Percentiles rank a stretch among this genome's conserved stretches.
Conservation (phyloP, 2,888 invertebrate genomes). For the Limnephilus marmoratus region DNA sequence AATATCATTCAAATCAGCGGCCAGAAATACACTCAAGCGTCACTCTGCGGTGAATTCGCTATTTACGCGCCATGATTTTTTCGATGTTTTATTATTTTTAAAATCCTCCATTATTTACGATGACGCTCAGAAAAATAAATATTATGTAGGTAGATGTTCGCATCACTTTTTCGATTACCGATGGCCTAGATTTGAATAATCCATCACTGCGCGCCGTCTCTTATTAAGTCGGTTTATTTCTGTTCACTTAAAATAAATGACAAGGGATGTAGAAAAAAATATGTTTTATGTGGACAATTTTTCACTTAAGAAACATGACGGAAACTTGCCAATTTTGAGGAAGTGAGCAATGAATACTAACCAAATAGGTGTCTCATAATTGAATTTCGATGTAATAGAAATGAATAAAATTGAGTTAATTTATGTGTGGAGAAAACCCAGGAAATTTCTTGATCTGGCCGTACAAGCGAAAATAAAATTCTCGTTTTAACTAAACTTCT, state of each 20-base stretch:
- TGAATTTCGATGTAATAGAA: not conserved
- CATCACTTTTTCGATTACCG: not conserved
- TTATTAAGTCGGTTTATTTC: not conserved
- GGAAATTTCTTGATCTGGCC: not conserved
- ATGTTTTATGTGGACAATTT: not conserved
- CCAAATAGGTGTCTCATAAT: not conserved
- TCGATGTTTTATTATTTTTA: not conserved
- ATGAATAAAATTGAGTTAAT: not conserved
- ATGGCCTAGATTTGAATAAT: not conserved
- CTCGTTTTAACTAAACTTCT: not conserved
- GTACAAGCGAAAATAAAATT: not conserved
- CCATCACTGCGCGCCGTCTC: not conserved
- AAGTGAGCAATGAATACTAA: not conserved
- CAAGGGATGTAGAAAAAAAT: not conserved
- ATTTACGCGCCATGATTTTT: not conserved
- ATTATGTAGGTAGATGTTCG: not conserved
- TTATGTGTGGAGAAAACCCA: not conserved
- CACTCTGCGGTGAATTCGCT: not conserved
- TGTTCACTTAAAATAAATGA: not conserved
- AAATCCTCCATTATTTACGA: not conserved
- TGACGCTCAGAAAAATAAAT: not conserved
- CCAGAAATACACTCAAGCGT: not conserved
- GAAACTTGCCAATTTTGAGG: not conserved
- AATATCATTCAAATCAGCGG: not conserved
- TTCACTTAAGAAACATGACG: not conserved